Percentiles rank a stretch among this genome's conserved stretches.
Evolutionary conservation across 1,140 invertebrate species (phyloP).

Genomic region (Asbolus verrucosus): DNA sequence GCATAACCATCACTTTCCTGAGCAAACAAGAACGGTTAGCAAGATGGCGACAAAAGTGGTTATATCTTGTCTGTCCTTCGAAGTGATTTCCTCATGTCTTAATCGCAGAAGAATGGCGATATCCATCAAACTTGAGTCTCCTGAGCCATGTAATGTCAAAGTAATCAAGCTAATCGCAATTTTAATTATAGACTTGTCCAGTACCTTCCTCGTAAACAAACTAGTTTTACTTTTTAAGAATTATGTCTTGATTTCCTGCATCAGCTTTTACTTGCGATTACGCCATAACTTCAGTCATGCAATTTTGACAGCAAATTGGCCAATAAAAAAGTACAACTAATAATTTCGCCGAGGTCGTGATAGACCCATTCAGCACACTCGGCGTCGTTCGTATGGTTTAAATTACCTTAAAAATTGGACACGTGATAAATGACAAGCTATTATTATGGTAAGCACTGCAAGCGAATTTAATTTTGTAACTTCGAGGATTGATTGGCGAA

Average conservation of each 20-base stretch:
- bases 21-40: slow-evolving; percentile 1
- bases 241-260: not conserved
- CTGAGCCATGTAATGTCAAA: slow-evolving; percentile 42
- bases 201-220: slow-evolving; percentile 6
- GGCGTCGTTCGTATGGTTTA: not conserved
- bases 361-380: slow-evolving; percentile 1
- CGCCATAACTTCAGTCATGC: not conserved
- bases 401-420: not conserved
- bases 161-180: slow-evolving; percentile 40
- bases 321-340: not conserved
- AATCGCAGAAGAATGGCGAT: slow-evolving; percentile 5
- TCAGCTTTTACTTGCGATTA: not conserved
- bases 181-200: slow-evolving; percentile 32
- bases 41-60: slow-evolving; percentile 36
- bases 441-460: not conserved
- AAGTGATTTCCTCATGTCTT: slow-evolving; percentile 14
- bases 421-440: slow-evolving; percentile 10
- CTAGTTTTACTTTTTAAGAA: slow-evolving; percentile 24
- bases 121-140: slow-evolving; percentile 25
- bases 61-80: not conserved
- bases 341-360: not conserved
- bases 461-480: not conserved
- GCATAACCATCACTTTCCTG: no score
- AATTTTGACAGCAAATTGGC: not conserved
- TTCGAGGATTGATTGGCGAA: not conserved